phyloP scores from a whole-genome alignment of 2,797 vertebrate species.

The Fratercula arctica region DNA sequence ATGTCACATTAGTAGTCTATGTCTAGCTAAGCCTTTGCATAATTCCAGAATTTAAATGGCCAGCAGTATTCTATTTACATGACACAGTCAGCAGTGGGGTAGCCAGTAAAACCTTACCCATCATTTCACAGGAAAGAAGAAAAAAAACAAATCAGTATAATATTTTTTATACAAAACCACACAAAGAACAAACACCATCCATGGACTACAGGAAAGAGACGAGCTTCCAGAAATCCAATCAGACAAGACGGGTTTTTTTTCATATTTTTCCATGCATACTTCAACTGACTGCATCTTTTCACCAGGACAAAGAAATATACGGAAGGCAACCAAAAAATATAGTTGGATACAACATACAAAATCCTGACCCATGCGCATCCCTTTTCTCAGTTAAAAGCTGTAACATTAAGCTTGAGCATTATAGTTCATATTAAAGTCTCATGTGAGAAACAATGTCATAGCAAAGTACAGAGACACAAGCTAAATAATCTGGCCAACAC shows the following conservation, averaged over 20 bases:
- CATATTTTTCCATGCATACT: not conserved
- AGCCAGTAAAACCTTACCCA: not conserved
- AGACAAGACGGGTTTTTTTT: not conserved
- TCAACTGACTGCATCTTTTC: slow-evolving; percentile 7
- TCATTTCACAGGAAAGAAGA: not conserved
- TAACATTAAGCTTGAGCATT: not conserved
- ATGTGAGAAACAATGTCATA: not conserved
- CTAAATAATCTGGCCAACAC: not conserved
- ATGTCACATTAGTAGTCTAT: not conserved
- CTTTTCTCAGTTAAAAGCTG: not conserved
- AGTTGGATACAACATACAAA: not conserved
- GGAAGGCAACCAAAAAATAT: not conserved
- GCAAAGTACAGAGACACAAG: not conserved
- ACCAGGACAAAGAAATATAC: slow-evolving; percentile 8
- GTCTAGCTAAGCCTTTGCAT: not conserved
- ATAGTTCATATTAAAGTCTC: not conserved
- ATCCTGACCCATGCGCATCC: not conserved
- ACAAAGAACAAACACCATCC: not conserved
- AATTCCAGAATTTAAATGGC: not conserved
- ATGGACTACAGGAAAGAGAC: not conserved
- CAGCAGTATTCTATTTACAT: not conserved
- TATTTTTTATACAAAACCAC: not conserved
- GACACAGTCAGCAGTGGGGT: not conserved
- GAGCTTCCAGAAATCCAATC: not conserved
- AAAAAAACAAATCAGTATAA: too few relatives aligned